phyloP scores from a whole-genome alignment of 1,140 invertebrate species.

The Sipha flava region DNA sequence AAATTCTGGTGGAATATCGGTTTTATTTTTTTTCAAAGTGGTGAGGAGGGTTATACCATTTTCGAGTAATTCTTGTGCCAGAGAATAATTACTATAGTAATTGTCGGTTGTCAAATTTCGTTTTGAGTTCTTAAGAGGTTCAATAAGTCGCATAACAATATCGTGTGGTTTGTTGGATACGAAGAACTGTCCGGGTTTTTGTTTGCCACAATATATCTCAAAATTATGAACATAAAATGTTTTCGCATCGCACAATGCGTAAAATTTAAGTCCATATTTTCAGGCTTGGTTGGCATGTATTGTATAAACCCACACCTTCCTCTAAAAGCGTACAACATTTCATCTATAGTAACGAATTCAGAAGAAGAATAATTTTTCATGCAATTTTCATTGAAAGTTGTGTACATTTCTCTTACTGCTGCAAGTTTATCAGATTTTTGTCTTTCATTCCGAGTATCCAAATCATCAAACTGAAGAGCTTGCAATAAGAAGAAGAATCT shows the following conservation, averaged over 20 bases:
- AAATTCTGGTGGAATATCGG: constrained; percentile 9
- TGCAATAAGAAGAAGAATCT: constrained; percentile 39
- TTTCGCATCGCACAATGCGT: constrained; percentile 38
- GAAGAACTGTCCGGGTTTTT: constrained; percentile 36
- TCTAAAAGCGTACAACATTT: constrained; percentile 41
- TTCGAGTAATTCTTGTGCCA: constrained; percentile 40
- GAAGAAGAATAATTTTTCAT: constrained; percentile 12
- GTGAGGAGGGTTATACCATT: background rate
- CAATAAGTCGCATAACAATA: constrained; percentile 33
- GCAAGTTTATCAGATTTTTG: constrained; percentile 40
- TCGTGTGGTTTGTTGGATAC: constrained; percentile 1
- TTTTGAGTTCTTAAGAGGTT: constrained; percentile 37
- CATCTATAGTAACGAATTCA: constrained; percentile 38
- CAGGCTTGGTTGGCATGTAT: constrained; percentile 44
- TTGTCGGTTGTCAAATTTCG: constrained; percentile 43
- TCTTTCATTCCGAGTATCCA: constrained; percentile 36
- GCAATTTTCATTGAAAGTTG: constrained; percentile 37
- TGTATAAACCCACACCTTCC: constrained; percentile 42
- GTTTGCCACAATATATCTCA: constrained; percentile 40
- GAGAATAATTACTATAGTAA: constrained; percentile 40
- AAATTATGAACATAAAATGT: constrained; percentile 40
- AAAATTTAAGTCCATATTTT: constrained; percentile 46
- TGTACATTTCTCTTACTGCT: constrained; percentile 38
- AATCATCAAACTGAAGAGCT: constrained; percentile 41
- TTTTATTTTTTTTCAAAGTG: constrained; percentile 20